phyloP scores from a whole-genome alignment of 2,888 invertebrate species.

The Aricia artaxerxes region DNA sequence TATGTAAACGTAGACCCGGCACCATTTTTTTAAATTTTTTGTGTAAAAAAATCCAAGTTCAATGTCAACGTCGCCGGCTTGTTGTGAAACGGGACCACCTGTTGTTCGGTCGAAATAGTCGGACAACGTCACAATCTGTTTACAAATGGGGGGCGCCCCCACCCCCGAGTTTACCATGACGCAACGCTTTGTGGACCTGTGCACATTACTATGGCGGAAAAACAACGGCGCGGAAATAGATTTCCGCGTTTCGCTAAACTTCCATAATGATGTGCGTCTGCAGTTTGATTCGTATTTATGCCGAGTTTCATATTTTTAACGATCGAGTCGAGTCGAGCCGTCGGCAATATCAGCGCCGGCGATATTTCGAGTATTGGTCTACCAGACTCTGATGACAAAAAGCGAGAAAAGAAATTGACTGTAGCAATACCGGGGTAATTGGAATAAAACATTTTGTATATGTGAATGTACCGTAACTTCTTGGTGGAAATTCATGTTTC shows the following conservation, averaged over 20 bases:
- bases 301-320: background rate
- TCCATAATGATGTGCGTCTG: conserved; percentile 23
- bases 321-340: background rate
- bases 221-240: conserved; percentile 75
- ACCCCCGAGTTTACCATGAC: conserved; percentile 60
- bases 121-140: conserved; percentile 75
- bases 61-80: conserved; percentile 48
- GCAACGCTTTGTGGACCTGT: conserved; percentile 70
- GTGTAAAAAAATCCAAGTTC: conserved; percentile 18
- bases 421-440: too few species aligned
- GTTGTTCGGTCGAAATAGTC: conserved; percentile 70
- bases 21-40: background rate
- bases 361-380: background rate
- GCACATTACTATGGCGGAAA: conserved; percentile 73
- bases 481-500: too few species aligned
- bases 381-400: too few species aligned
- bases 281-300: conserved; percentile 14
- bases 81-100: conserved; percentile 61
- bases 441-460: too few species aligned
- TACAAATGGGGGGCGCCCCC: conserved; percentile 70
- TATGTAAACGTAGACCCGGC: conserved; percentile 35
- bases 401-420: too few species aligned
- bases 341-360: background rate
- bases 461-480: too few species aligned
- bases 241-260: conserved; percentile 56